phyloP scores from a whole-genome alignment of 1,140 invertebrate genomes.

The Bombus terrestris region DNA sequence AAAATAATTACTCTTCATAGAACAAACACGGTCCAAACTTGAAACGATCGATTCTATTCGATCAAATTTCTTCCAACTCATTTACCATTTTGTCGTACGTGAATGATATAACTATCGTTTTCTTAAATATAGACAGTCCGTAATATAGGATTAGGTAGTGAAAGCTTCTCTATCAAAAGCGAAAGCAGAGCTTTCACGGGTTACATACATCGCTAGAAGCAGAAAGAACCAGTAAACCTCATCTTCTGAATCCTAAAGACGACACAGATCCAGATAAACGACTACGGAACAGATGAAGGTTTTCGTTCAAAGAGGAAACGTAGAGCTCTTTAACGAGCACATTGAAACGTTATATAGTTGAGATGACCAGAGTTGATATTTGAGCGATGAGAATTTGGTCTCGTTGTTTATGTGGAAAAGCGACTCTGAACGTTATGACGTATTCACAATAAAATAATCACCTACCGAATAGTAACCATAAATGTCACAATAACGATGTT shows the following conservation, averaged over 20 bases:
- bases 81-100: neutral
- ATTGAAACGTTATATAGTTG: neutral
- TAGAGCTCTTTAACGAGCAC: neutral
- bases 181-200: neutral
- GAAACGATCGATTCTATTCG: neutral
- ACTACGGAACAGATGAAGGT: too few species aligned
- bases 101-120: neutral
- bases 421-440: too few species aligned
- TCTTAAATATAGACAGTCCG: neutral
- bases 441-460: neutral
- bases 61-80: neutral
- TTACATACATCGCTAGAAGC: neutral
- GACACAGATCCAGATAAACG: neutral
- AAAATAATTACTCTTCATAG: neutral
- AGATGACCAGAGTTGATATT: neutral
- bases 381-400: neutral
- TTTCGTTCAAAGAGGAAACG: neutral
- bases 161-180: neutral
- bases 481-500: neutral
- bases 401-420: neutral
- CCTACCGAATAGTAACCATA: neutral
- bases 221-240: neutral
- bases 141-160: neutral
- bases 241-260: neutral
- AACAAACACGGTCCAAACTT: neutral